Evolutionary conservation across 2,888 invertebrate species (phyloP).

Genomic region (Amiota mariae): DNA sequence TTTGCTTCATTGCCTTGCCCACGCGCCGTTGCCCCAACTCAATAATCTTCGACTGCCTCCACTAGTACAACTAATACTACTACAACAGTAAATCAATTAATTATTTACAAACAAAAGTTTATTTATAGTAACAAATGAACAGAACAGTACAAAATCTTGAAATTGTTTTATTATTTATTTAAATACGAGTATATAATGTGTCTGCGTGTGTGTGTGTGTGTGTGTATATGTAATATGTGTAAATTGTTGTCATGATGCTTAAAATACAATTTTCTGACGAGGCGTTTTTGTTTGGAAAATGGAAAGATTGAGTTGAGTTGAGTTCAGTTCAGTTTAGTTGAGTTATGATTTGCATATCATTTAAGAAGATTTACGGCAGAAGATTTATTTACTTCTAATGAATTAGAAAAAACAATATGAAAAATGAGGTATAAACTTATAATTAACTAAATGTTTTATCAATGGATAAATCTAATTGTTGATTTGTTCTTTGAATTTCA

Average conservation of each 20-base stretch:
- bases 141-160: too few relatives aligned
- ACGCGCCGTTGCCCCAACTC: neutral
- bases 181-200: neutral
- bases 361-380: neutral
- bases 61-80: too few relatives aligned
- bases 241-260: too few relatives aligned
- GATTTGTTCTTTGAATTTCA: too few relatives aligned
- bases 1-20: neutral
- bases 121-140: neutral
- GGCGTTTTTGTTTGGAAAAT: neutral
- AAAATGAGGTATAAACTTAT: too few relatives aligned
- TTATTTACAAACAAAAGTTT: conserved; percentile 16
- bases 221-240: too few relatives aligned
- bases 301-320: conserved; percentile 5
- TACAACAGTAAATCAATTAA: conserved; percentile 4
- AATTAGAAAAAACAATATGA: too few relatives aligned
- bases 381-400: too few relatives aligned
- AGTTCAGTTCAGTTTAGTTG: neutral
- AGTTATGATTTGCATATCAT: conserved; percentile 16
- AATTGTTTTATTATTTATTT: neutral
- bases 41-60: neutral
- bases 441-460: too few relatives aligned
- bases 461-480: too few relatives aligned
- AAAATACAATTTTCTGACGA: neutral
- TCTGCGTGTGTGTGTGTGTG: too few relatives aligned